Evolutionary conservation across 2,113 vertebrate species (phyloP), one percentile per base, ranked within the genome.

Genomic region (Piaya cayana): DNA sequence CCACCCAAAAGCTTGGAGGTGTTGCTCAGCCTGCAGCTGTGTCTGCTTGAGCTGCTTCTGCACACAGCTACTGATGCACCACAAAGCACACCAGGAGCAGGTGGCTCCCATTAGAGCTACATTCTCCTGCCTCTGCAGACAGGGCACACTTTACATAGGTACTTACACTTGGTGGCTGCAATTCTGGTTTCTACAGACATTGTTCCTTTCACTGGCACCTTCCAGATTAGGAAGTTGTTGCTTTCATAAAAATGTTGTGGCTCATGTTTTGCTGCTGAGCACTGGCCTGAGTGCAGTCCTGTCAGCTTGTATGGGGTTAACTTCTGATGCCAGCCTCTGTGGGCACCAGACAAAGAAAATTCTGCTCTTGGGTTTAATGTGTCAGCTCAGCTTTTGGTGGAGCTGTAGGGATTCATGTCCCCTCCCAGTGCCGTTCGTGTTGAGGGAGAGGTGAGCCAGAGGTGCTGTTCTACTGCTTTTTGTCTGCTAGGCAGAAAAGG

Each of bases 401-500:
- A 90, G 47, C 69, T 81, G 29, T 34, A 55, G 82, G 74, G 60
- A 86, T 71, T 76, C 68, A 47, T 27, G 69, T 96, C 15, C 86
- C 26, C 11, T 10, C 21, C 60, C 49, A 69, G 64, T 72, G 25
- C 88, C 64, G 32, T 76, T 83, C 9, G 8, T 86, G 6, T 32
- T 74, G 71, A 59, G 77, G 30, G 52, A 87, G 67, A 89, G 30
- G 43, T 78, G 59, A 78, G 72, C 59, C 15, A 58, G n/a, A 86
- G n/a, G 52, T 88, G 15, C 37, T 49, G 25, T 93, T 95, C 27
- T 87, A 53, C 74, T 36, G 52, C 0, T 72, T 92, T 95, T 95
- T 91, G 83, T 88, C 68, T 95, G 88, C 30, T 90, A 62, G 55
- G n/a, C 83, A 69, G 92, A 82, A 88, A 62, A 82, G 39, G n/a